These are phyloP conservation scores for Malurus alboscapulatus DNA, from an alignment of 2,113 vertebrate genomes.

Conservation along the genomic window DNA sequence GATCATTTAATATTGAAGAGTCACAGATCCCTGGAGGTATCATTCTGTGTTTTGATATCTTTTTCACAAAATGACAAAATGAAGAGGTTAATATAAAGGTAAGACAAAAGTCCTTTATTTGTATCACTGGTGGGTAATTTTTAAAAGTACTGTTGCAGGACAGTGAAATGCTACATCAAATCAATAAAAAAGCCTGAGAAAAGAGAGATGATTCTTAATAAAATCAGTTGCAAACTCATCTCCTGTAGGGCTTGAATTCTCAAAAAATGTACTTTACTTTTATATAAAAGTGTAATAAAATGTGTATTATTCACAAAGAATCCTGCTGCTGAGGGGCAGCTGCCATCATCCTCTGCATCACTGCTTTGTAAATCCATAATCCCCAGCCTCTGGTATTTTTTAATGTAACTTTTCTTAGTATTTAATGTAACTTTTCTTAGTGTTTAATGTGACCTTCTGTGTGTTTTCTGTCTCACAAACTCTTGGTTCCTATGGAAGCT, in stretches of 20 bases:
- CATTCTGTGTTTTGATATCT: background rate
- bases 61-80: slow-evolving; percentile 23
- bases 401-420: background rate
- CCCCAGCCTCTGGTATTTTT: background rate
- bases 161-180: background rate
- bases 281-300: background rate
- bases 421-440: background rate
- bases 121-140: slow-evolving; percentile 6
- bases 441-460: background rate
- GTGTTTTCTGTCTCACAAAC: background rate
- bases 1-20: background rate
- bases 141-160: slow-evolving; percentile 5
- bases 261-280: background rate
- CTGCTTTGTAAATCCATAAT: background rate
- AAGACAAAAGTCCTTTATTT: slow-evolving; percentile 13
- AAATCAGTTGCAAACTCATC: background rate
- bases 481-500: background rate
- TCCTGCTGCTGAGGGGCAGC: background rate
- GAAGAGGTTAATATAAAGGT: background rate
- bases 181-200: slow-evolving; percentile 11
- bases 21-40: background rate
- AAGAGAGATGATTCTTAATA: background rate
- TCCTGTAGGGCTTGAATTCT: background rate
- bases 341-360: background rate
- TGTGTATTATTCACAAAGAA: background rate